Evolutionary conservation across 2,797 vertebrate genomes (phyloP).

Genomic region (Myripristis jacobus): DNA sequence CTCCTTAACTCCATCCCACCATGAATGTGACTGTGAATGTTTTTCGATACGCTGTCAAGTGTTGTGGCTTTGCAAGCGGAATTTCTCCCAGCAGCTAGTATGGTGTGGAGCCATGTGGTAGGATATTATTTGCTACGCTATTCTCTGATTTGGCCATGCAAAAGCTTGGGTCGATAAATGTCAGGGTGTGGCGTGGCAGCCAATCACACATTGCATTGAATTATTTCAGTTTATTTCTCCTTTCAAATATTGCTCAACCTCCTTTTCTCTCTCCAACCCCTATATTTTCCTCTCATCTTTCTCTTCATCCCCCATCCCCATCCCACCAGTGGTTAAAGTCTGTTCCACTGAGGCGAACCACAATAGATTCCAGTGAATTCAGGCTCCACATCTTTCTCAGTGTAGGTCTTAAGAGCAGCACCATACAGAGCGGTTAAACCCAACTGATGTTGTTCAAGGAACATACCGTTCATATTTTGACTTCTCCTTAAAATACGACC

Average conservation of each 20-base stretch:
- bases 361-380: constrained; percentile 51
- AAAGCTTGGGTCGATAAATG: too few species aligned
- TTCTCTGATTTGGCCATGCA: too few species aligned
- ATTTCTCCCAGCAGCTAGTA: neutral
- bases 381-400: constrained; percentile 54
- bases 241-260: neutral
- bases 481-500: too few species aligned
- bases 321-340: constrained; percentile 27
- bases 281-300: constrained; percentile 32
- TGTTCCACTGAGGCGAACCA: constrained; percentile 69
- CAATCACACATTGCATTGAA: neutral
- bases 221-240: neutral
- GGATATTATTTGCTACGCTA: too few species aligned
- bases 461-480: too few species aligned
- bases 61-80: constrained; percentile 5
- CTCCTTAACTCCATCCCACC: constrained; percentile 20
- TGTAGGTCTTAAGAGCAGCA: constrained; percentile 3
- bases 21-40: constrained; percentile 38
- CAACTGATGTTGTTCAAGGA: constrained; percentile 18
- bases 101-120: too few species aligned
- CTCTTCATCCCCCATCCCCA: constrained; percentile 8
- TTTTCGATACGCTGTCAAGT: constrained; percentile 42
- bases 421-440: constrained; percentile 11
- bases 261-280: constrained; percentile 16
- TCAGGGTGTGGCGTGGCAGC: too few species aligned